Evolutionary conservation across 2,888 invertebrate species (phyloP).

Genomic region (Hirudinaria manillensis): DNA sequence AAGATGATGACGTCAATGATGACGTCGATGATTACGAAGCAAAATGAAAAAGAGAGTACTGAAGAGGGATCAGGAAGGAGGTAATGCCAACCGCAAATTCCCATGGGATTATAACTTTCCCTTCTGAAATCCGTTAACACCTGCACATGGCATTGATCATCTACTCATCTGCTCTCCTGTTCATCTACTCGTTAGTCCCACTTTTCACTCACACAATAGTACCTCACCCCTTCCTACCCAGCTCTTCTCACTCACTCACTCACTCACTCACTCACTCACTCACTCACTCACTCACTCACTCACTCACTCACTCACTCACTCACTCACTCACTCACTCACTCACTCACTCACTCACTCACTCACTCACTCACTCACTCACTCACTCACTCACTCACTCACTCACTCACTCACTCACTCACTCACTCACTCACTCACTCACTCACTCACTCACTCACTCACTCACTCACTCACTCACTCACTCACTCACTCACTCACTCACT

Average conservation of each 20-base stretch:
- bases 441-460: background rate
- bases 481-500: background rate
- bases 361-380: background rate
- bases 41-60: background rate
- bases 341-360: conserved; percentile 1
- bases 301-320: conserved; percentile 1
- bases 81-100: too few species aligned
- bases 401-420: background rate
- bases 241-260: background rate
- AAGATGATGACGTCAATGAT: conserved; percentile 9
- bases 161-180: background rate
- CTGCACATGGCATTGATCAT: background rate
- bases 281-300: background rate
- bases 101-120: too few species aligned
- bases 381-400: background rate
- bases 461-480: background rate
- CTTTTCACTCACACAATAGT: background rate
- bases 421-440: background rate
- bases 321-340: background rate
- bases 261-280: conserved; percentile 1
- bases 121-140: too few species aligned
- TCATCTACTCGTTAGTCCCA: background rate
- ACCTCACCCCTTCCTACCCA: background rate
- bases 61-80: background rate
- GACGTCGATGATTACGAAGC: conserved; percentile 9